A percentile compares a stretch with the other conserved stretches of the same genome.
Evolutionary conservation across 2,888 invertebrate genomes (phyloP).

Genomic region (Lasioglossum villosulum): DNA sequence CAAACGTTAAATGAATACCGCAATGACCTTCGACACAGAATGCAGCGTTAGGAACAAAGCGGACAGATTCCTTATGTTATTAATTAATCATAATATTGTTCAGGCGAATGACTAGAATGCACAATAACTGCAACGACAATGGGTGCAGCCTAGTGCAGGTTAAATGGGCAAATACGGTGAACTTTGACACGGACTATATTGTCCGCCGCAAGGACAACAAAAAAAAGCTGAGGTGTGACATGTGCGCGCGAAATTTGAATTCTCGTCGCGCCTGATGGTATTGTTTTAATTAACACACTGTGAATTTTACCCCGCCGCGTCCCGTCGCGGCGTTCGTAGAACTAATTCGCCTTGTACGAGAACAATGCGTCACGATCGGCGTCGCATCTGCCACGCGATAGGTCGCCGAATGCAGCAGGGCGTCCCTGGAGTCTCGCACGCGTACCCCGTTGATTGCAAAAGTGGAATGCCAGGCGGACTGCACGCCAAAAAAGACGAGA

Average conservation of each 20-base stretch:
- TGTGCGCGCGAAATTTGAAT: slow-evolving; percentile 66
- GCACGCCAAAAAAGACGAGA: slow-evolving; percentile 44
- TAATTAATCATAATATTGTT: not conserved
- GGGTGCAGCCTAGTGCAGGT: not conserved
- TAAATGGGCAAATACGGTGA: not conserved
- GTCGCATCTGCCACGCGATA: slow-evolving; percentile 63
- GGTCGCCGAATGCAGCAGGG: slow-evolving; percentile 42
- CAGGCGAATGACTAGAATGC: not conserved
- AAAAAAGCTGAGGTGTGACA: slow-evolving; percentile 56
- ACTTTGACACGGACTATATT: not conserved
- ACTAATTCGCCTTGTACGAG: slow-evolving; percentile 69
- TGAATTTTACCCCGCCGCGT: slow-evolving; percentile 69
- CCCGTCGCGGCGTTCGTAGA: slow-evolving; percentile 39
- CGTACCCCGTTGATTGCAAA: slow-evolving; percentile 61
- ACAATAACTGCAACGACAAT: not conserved
- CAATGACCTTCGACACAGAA: not conserved
- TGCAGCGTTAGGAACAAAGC: not conserved
- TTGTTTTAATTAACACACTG: slow-evolving; percentile 82
- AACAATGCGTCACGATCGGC: slow-evolving; percentile 70
- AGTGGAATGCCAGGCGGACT: slow-evolving; percentile 52
- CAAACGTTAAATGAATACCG: not conserved
- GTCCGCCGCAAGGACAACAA: not conserved
- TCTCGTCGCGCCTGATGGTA: slow-evolving; percentile 63
- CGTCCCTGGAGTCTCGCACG: slow-evolving; percentile 43
- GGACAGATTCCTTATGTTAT: not conserved